Evolutionary conservation across 2,797 vertebrate species (phyloP).

Genomic region (Antrozous pallidus): DNA sequence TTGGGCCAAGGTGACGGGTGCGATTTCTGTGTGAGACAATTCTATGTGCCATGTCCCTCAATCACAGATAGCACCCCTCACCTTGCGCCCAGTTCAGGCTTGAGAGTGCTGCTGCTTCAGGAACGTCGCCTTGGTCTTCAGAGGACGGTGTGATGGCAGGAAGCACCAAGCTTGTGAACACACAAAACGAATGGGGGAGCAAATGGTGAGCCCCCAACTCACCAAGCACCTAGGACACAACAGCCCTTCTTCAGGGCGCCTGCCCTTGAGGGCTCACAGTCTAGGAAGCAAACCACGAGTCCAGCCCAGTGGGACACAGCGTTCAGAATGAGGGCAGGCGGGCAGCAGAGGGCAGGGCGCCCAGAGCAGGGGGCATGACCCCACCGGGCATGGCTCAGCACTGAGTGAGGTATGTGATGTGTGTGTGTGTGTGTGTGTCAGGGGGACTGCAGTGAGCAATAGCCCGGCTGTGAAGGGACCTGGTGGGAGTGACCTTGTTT

Average conservation of each 20-base stretch:
- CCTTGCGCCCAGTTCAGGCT: slow-evolving; percentile 60
- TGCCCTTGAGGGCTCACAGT: neutral
- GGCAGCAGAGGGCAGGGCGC: neutral
- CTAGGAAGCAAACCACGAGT: neutral
- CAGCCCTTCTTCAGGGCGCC: neutral
- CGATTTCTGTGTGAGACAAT: slow-evolving; percentile 80
- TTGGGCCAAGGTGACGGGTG: slow-evolving; percentile 76
- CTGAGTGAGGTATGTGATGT: neutral
- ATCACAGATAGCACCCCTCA: slow-evolving; percentile 77
- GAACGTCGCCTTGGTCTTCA: neutral
- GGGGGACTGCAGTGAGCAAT: too few species aligned
- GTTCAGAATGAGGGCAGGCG: rapidly evolving
- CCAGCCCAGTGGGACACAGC: rapidly evolving
- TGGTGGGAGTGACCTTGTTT: neutral
- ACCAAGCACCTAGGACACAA: rapidly evolving
- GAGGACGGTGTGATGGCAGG: neutral
- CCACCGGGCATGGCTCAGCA: rapidly evolving
- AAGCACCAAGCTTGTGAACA: rapidly evolving
- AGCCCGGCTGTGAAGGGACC: neutral
- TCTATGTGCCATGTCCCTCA: slow-evolving; percentile 71
- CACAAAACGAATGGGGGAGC: rapidly evolving
- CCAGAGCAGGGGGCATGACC: rapidly evolving
- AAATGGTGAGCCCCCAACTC: rapidly evolving
- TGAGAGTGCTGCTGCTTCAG: neutral
- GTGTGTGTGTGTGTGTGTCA: too few species aligned